A percentile compares a stretch with the other conserved stretches of the same genome.
Conservation (phyloP, 2,888 invertebrate genomes). For the Drosophila fulvimacula region DNA sequence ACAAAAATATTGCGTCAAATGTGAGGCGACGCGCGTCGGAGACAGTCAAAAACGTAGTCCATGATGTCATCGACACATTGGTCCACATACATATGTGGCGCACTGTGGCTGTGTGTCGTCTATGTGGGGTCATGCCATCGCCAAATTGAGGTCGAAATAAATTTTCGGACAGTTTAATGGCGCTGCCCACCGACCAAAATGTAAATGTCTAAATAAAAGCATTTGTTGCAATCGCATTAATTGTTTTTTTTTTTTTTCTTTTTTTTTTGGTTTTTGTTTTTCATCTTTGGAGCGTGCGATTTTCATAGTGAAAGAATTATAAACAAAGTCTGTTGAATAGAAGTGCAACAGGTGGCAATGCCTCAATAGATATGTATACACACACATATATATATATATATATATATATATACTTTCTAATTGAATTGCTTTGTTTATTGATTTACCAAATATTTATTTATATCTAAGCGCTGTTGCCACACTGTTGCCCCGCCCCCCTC, state of each 20-base stretch:
- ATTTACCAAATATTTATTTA: slow-evolving; percentile 14
- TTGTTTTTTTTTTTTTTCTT: slow-evolving; percentile 7
- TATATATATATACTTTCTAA: slow-evolving; percentile 2
- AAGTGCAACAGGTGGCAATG: slow-evolving; percentile 56
- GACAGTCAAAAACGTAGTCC: slow-evolving; percentile 62
- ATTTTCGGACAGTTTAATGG: slow-evolving; percentile 71
- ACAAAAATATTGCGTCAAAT: slow-evolving; percentile 61
- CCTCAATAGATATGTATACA: too few species aligned
- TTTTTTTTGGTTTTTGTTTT: slow-evolving; percentile 9
- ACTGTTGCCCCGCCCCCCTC: neutral
- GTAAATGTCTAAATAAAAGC: slow-evolving; percentile 41
- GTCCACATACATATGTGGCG: slow-evolving; percentile 54
- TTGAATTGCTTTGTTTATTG: slow-evolving; percentile 18
- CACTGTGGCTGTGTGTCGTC: slow-evolving; percentile 46
- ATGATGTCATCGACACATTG: slow-evolving; percentile 74
- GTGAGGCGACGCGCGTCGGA: slow-evolving; percentile 15
- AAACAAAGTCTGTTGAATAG: slow-evolving; percentile 37
- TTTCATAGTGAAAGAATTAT: slow-evolving; percentile 14
- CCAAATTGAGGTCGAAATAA: slow-evolving; percentile 73
- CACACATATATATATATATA: neutral
- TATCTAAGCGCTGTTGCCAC: slow-evolving; percentile 1
- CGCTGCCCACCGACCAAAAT: slow-evolving; percentile 35
- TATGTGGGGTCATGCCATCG: slow-evolving; percentile 69
- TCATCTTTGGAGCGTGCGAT: slow-evolving; percentile 11
- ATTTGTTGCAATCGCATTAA: slow-evolving; percentile 37